These are phyloP conservation scores for Periplaneta americana DNA, from an alignment of 1,140 invertebrate genomes.

Conservation along the genomic window DNA sequence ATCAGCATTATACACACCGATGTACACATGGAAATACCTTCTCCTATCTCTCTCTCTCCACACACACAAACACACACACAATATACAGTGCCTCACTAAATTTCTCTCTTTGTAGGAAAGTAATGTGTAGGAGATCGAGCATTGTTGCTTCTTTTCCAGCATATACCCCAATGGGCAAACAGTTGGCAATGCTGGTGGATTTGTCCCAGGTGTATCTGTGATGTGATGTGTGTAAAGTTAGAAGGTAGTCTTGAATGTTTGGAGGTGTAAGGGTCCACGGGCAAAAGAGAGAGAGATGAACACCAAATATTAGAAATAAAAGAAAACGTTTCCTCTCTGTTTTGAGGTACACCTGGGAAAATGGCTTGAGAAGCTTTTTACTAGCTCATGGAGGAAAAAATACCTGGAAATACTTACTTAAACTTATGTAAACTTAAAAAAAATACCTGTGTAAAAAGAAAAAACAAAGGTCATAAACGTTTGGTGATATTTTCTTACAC, in stretches of 20 bases:
- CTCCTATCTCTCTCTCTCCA: too few species aligned
- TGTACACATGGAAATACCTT: too few species aligned
- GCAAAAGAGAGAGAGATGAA: not conserved
- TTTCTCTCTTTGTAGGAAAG: not conserved
- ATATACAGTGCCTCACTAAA: not conserved
- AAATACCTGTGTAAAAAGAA: constrained; percentile 10
- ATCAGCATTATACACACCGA: not conserved
- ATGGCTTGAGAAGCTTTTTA: not conserved
- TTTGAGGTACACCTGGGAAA: not conserved
- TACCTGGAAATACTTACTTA: constrained; percentile 13
- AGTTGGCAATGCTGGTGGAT: not conserved
- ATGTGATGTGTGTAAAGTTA: not conserved
- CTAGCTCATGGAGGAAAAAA: not conserved
- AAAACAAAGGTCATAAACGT: constrained; percentile 10
- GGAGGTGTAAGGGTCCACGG: not conserved
- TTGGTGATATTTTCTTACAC: constrained; percentile 21
- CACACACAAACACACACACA: too few species aligned
- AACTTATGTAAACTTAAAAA: not conserved
- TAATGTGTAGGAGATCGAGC: not conserved
- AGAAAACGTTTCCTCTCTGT: not conserved
- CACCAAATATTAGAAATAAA: not conserved
- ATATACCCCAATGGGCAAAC: not conserved
- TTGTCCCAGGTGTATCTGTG: not conserved
- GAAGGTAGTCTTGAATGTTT: too few species aligned
- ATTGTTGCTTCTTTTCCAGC: not conserved